Base-by-base conservation (phyloP, 2,888 invertebrate species). In the Plagodis pulveraria region DNA sequence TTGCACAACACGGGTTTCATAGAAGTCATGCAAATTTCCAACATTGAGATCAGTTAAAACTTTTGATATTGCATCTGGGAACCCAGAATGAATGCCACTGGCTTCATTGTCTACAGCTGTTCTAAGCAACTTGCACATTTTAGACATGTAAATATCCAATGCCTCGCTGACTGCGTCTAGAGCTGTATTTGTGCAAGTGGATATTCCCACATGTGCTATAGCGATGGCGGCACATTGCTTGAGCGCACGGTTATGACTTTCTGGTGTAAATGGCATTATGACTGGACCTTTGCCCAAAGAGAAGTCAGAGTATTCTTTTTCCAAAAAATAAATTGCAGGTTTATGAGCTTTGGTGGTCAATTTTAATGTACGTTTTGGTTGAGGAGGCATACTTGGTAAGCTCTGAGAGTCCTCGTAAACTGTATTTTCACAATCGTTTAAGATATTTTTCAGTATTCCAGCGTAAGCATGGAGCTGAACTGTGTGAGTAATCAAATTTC, bases 1-100 rank as follows among this genome's bases (percentile, higher is more conserved):
- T 54, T 76, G 81, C 0, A 92, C 76, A 33, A 93, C 80, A 56
- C 84, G 73, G 49, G 82, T 86, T n/a, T 90, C 78, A 71, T 93
- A 92, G 73, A 92, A 93, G 2, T 87, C 80, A 67, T 89, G 87
- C 4, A 93, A 68, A 60, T 89, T 84, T 0, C 88, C 89, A 60
- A 93, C 80, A 75, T 90, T 84, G 6, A 93, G 71, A 47, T 93
- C 93, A 2, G 85, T 66, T 44, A 93, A 86, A 10, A 92, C 90
- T 80, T 93, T 93, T n/a, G 91, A 81, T 61, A 93, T 81, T 0
- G 84, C 78, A 76, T 93, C 93, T n/a, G 93, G 87, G 50, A 84
- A 93, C 0, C 93, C 92, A 10, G 87, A 87, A 58, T 82, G 84
- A 6, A 87, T 65, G 0, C 88, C 86, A 40, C 84, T 82, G 0